Evolutionary conservation across 1,140 invertebrate species (phyloP).

Genomic region (Acromyrmex echinatior): DNA sequence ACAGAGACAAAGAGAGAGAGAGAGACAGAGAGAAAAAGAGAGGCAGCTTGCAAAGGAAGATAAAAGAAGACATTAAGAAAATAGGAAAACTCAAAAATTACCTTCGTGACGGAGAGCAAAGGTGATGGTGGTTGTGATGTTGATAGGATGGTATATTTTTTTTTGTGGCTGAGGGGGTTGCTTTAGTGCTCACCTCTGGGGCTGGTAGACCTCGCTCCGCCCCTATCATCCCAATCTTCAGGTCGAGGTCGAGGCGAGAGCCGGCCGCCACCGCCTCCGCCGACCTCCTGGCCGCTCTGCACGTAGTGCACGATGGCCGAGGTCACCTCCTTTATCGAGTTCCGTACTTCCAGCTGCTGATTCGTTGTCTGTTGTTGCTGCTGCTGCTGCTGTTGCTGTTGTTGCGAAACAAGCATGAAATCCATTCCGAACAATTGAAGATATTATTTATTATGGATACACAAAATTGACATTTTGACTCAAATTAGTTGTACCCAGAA

Average conservation of each 20-base stretch:
- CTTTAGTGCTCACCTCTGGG: constrained; percentile 87
- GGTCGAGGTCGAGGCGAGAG: constrained; percentile 84
- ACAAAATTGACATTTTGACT: neutral
- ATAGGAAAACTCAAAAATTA: constrained; percentile 83
- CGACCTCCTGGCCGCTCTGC: constrained; percentile 89
- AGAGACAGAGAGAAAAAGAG: constrained; percentile 65
- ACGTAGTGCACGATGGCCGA: constrained; percentile 97
- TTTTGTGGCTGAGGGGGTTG: constrained; percentile 78
- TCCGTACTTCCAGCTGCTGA: constrained; percentile 93
- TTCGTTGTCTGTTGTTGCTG: constrained; percentile 81
- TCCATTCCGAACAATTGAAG: neutral
- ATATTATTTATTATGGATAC: neutral
- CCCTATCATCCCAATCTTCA: constrained; percentile 85
- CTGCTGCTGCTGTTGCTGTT: constrained; percentile 68
- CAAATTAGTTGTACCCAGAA: neutral
- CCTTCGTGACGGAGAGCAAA: constrained; percentile 84
- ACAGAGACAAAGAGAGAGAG: constrained; percentile 58
- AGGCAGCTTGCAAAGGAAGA: constrained; percentile 74
- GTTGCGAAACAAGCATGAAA: constrained; percentile 64
- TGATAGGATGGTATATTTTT: constrained; percentile 80
- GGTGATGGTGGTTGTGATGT: constrained; percentile 82
- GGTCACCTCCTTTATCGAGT: constrained; percentile 96
- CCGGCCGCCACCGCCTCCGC: constrained; percentile 81
- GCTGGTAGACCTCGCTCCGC: constrained; percentile 85
- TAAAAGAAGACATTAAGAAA: constrained; percentile 76